Percentiles rank a stretch among this genome's conserved stretches.
phyloP scores from a whole-genome alignment of 2,888 invertebrate species.

The Penaeus monodon region DNA sequence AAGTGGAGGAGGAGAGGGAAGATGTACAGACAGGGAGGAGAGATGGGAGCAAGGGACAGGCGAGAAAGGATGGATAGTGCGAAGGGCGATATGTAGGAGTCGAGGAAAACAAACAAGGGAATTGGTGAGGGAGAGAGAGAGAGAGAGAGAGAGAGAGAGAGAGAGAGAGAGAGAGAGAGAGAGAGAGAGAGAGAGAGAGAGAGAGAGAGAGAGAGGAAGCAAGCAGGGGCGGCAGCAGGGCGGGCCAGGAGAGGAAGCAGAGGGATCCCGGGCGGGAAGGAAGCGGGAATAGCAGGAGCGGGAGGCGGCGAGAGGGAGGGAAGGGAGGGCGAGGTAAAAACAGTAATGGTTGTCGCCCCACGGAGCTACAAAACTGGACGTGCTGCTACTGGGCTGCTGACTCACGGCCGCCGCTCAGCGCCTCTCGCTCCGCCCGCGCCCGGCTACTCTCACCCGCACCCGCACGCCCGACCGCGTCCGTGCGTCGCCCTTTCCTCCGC shows the following conservation, averaged over 20 bases:
- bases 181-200: neutral
- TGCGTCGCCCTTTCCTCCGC: neutral
- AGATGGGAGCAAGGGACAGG: neutral
- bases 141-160: neutral
- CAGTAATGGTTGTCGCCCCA: slow-evolving; percentile 9
- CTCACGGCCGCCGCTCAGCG: neutral
- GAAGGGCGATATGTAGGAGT: too few relatives aligned
- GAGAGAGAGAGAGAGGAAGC: neutral
- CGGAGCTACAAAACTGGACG: slow-evolving; percentile 23
- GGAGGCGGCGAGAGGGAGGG: neutral
- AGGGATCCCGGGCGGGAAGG: neutral
- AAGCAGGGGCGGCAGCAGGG: neutral
- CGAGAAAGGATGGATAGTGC: neutral
- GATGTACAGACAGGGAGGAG: too few relatives aligned
- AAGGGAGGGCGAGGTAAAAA: slow-evolving; percentile 23
- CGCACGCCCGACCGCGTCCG: neutral
- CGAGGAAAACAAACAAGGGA: neutral
- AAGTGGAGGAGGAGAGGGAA: neutral
- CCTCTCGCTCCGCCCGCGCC: neutral
- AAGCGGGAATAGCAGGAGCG: too few relatives aligned
- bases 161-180: neutral
- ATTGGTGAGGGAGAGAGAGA: neutral
- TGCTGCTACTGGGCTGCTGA: slow-evolving; percentile 6
- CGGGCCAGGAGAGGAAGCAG: neutral
- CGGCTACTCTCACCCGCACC: neutral